Evolutionary conservation across 2,888 invertebrate genomes (phyloP), one percentile per base, ranked within the genome.

Genomic region (Atrina japonica): DNA sequence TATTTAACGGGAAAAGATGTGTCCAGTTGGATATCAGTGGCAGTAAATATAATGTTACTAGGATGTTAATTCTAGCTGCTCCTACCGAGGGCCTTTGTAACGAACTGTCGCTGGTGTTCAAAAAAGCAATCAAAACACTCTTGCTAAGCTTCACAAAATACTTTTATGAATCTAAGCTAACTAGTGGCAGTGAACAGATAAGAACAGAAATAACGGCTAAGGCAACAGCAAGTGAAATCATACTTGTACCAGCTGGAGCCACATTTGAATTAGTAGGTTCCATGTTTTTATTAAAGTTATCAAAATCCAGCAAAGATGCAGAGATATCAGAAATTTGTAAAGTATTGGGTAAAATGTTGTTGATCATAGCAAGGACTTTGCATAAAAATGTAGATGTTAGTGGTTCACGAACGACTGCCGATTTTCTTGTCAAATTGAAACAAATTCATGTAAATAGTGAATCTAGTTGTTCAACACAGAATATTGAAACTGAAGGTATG

Each of bases 41-140:
- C 2, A 40, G 40, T 14, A 21, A n/a, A 50, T n/a, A 18, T 16
- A 1, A 16, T 1, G 14, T 47, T 47, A 9, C 41, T 2, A 56
- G 40, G 40, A 70, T 59, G 47, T n/a, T 75, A 16, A 23, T 75
- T 1, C 45, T 82, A 27, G 76, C 80, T 73, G 79, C 78, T 43
- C 81, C 81, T 27, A 80, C 78, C 7, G 72, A 76, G n/a, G 77
- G 78, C 18, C 52, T 82, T 2, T 78, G 78, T 69, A 70, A 73
- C 47, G 78, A 78, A 56, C 47, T 75, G 16, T 72, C 63, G 9
- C 27, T 75, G 2, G 45, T 70, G 2, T 21, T 73, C 11, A 70
- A 73, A 21, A 79, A 79, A 61, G 77, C 76, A 14, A n/a, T 79
- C 3, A 73, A 78, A 52, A 35, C 74, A 3, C 49, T 80, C 27